Conservation (phyloP, 2,797 vertebrate species). For the Leptoclinus maculatus region DNA sequence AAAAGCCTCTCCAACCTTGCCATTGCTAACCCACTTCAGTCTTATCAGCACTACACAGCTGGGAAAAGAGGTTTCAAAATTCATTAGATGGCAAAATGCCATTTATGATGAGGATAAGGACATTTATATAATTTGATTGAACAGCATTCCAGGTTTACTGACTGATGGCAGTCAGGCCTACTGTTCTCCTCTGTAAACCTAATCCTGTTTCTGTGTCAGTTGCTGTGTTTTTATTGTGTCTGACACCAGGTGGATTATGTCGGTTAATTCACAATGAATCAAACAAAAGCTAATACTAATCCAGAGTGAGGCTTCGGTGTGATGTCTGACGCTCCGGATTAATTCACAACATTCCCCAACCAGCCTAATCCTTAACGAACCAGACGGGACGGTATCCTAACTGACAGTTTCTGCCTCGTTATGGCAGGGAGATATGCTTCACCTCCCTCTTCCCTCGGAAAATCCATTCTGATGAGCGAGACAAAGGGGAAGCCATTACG, state of each 20-base stretch:
- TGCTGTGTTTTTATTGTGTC: slow-evolving; percentile 80
- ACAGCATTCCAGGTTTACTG: slow-evolving; percentile 54
- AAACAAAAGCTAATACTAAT: slow-evolving; percentile 82
- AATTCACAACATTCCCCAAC: slow-evolving; percentile 78
- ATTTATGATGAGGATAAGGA: slow-evolving; percentile 39
- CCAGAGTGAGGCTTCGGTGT: slow-evolving; percentile 74
- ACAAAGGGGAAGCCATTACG: slow-evolving; percentile 73
- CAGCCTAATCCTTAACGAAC: slow-evolving; percentile 81
- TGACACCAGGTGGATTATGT: slow-evolving; percentile 83
- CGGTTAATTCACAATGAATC: slow-evolving; percentile 78
- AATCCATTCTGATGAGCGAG: slow-evolving; percentile 75
- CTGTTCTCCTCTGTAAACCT: slow-evolving; percentile 53
- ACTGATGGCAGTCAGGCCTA: slow-evolving; percentile 56
- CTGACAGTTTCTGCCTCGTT: slow-evolving; percentile 79
- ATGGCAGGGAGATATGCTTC: slow-evolving; percentile 76
- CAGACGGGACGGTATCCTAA: slow-evolving; percentile 76
- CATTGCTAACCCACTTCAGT: neutral
- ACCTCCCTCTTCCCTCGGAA: slow-evolving; percentile 65
- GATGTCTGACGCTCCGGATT: slow-evolving; percentile 82
- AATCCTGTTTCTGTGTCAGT: slow-evolving; percentile 74
- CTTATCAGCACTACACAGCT: slow-evolving; percentile 15
- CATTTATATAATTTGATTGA: slow-evolving; percentile 66
- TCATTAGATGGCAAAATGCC: slow-evolving; percentile 40
- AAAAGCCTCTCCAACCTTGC: neutral
- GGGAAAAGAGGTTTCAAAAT: slow-evolving; percentile 25